phyloP scores from a whole-genome alignment of 2,113 vertebrate species.

The Thymallus thymallus region DNA sequence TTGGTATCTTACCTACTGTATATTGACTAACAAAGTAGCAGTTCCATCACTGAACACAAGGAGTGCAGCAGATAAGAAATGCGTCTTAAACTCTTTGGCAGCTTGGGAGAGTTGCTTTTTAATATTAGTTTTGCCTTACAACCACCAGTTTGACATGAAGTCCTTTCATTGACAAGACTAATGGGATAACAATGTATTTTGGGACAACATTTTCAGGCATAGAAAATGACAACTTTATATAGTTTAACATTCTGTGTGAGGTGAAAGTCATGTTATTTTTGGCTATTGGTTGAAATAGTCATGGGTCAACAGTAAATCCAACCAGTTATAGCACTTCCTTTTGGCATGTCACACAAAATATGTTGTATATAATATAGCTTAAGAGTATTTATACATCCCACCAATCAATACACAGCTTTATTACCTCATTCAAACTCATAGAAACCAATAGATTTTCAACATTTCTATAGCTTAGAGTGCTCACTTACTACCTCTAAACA shows the following conservation, averaged over 20 bases:
- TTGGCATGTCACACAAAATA: constrained; percentile 72
- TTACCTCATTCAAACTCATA: constrained; percentile 98
- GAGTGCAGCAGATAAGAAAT: constrained; percentile 61
- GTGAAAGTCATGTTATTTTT: constrained; percentile 13
- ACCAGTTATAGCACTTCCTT: constrained; percentile 63
- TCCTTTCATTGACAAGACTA: background rate
- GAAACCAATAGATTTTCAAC: constrained; percentile 91
- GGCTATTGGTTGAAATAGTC: constrained; percentile 57
- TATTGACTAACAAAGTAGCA: background rate
- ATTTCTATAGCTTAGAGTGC: constrained; percentile 98
- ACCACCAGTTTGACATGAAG: constrained; percentile 31
- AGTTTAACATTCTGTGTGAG: background rate
- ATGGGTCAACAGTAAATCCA: constrained; percentile 66
- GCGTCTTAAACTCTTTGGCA: constrained; percentile 67
- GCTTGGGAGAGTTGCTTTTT: constrained; percentile 63
- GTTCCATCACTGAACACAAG: background rate
- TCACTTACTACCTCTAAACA: constrained; percentile 99
- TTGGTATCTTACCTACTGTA: background rate
- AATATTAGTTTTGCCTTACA: constrained; percentile 65
- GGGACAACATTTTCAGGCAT: background rate
- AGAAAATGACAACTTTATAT: background rate
- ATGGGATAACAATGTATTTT: background rate
- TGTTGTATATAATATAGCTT: constrained; percentile 97
- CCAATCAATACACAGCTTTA: constrained; percentile 96
- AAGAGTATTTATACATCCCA: constrained; percentile 99